These are phyloP conservation scores for Ditylenchus weischeri DNA, from an alignment of 2,888 invertebrate species.

Conservation along the genomic window DNA sequence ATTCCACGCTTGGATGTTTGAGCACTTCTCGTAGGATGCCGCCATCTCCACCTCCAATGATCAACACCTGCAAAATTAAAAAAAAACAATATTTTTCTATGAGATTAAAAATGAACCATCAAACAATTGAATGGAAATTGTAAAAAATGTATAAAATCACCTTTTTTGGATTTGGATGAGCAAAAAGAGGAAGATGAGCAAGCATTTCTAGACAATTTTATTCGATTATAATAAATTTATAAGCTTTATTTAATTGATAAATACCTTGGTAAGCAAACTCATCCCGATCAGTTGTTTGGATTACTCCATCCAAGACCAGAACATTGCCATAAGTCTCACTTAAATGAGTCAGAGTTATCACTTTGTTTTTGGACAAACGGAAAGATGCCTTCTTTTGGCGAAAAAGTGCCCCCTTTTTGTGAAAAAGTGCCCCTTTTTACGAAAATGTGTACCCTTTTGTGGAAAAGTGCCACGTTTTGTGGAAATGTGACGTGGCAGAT, in stretches of 20 bases:
- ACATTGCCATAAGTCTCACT: slow-evolving; percentile 78
- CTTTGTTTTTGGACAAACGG: too few relatives aligned
- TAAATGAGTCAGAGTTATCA: slow-evolving; percentile 42
- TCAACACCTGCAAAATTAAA: slow-evolving; percentile 68
- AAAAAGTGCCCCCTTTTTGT: too few relatives aligned
- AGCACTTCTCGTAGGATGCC: slow-evolving; percentile 91
- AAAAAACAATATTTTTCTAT: too few relatives aligned
- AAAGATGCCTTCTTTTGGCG: too few relatives aligned
- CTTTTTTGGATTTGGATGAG: slow-evolving; percentile 82
- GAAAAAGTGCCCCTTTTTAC: too few relatives aligned
- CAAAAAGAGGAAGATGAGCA: slow-evolving; percentile 83
- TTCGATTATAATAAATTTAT: too few relatives aligned
- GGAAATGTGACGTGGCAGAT: too few relatives aligned
- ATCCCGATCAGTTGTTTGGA: slow-evolving; percentile 91
- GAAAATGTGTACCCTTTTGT: too few relatives aligned
- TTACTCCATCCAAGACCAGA: slow-evolving; percentile 86
- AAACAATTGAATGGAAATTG: not conserved
- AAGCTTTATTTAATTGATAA: too few relatives aligned
- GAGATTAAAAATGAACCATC: too few relatives aligned
- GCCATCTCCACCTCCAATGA: slow-evolving; percentile 96
- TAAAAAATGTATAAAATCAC: slow-evolving; percentile 61
- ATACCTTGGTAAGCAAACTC: slow-evolving; percentile 77
- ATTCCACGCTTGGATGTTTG: slow-evolving; percentile 83
- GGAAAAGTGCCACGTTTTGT: too few relatives aligned
- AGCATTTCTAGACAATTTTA: slow-evolving; percentile 82